Evolutionary conservation across 2,797 vertebrate species (phyloP).

Genomic region (Lagodon rhomboides): DNA sequence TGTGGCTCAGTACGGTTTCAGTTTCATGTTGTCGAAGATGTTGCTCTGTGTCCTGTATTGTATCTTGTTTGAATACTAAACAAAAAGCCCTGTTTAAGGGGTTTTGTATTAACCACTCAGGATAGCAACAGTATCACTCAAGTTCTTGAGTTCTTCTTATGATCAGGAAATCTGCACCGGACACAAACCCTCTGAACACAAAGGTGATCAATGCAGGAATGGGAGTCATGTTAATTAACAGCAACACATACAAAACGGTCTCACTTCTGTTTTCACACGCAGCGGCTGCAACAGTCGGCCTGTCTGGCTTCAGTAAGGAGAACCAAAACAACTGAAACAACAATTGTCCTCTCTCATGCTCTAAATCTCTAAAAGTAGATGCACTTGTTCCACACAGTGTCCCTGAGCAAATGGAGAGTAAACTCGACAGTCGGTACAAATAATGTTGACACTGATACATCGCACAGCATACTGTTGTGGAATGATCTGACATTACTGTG

Average conservation of each 20-base stretch:
- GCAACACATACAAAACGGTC: slow-evolving; percentile 35
- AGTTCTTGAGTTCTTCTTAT: neutral
- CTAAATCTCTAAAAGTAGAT: slow-evolving; percentile 22
- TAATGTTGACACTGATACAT: slow-evolving; percentile 28
- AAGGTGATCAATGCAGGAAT: slow-evolving; percentile 38
- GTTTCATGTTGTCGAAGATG: too few relatives aligned
- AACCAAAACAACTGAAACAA: slow-evolving; percentile 17
- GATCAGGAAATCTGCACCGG: slow-evolving; percentile 4
- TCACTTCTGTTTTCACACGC: slow-evolving; percentile 44
- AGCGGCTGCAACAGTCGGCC: slow-evolving; percentile 53
- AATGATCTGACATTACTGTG: slow-evolving; percentile 49
- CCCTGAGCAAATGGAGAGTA: slow-evolving; percentile 78
- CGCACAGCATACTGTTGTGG: slow-evolving; percentile 36
- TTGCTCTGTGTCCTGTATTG: neutral
- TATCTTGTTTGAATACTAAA: slow-evolving; percentile 17
- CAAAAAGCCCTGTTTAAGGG: neutral
- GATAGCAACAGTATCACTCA: neutral
- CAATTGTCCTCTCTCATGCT: slow-evolving; percentile 9
- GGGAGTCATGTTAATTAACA: slow-evolving; percentile 53
- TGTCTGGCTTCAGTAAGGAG: slow-evolving; percentile 46
- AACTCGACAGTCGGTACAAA: slow-evolving; percentile 43
- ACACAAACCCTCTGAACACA: slow-evolving; percentile 39
- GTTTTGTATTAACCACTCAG: neutral
- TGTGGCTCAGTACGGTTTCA: too few relatives aligned
- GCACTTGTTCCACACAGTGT: slow-evolving; percentile 52